A percentile compares a stretch with the other conserved stretches of the same genome.
These are phyloP conservation scores for Echinarachnius parma DNA, from an alignment of 53 echinoderm and acorn worm genomes.

Conservation along the genomic window DNA sequence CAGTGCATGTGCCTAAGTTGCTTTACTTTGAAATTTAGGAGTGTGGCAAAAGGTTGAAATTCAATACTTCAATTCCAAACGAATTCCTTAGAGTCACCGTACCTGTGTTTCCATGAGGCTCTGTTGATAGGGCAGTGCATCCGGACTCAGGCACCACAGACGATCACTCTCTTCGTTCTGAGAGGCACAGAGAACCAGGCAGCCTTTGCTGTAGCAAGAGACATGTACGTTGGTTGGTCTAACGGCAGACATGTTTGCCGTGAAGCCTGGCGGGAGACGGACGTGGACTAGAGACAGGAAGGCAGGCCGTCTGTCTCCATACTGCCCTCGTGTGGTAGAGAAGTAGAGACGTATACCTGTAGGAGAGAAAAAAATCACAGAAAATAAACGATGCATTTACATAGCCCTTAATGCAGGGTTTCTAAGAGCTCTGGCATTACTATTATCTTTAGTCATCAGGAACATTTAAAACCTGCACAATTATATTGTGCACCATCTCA, in stretches of 20 bases:
- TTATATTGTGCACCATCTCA: no score
- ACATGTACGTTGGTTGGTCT: slow-evolving; percentile 81
- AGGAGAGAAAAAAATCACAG: background rate
- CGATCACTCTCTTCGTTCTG: slow-evolving; percentile 76
- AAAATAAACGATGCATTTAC: no score
- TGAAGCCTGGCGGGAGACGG: slow-evolving; percentile 90
- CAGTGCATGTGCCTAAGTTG: no score
- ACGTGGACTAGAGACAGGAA: slow-evolving; percentile 80
- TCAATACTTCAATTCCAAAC: no score
- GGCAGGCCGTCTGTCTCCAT: slow-evolving; percentile 56
- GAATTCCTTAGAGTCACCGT: no score
- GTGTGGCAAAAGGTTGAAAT: no score
- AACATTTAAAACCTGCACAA: no score
- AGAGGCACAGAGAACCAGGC: slow-evolving; percentile 75
- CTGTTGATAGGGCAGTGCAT: slow-evolving; percentile 77
- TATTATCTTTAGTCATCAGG: no score
- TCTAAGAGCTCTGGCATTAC: no score
- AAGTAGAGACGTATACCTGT: slow-evolving; percentile 96
- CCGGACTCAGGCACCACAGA: slow-evolving; percentile 89
- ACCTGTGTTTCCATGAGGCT: slow-evolving; percentile 94
- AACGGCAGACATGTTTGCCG: slow-evolving; percentile 67
- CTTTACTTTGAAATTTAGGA: no score
- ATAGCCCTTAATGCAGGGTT: no score
- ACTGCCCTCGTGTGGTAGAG: slow-evolving; percentile 58
- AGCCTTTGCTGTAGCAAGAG: slow-evolving; percentile 82